Evolutionary conservation across 2,113 vertebrate genomes (phyloP), one percentile per base, ranked within the genome.

Genomic region (Petrocephalus microphthalmus): DNA sequence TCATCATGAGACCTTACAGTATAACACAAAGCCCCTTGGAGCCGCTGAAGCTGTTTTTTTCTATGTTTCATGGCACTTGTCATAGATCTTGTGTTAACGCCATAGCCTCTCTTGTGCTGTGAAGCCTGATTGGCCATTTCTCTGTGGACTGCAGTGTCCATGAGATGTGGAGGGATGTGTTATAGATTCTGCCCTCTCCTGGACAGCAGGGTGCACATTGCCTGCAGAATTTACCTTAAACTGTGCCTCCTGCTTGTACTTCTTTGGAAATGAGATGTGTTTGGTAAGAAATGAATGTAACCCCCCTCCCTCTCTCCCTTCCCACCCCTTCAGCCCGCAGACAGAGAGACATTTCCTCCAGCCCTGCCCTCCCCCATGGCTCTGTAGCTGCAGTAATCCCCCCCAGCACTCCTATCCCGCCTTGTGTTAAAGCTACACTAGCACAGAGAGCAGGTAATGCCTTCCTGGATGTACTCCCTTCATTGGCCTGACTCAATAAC

Each of bases 331-430:
- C 90, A 99, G 98, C 96, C 90, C 96, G 95, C 91, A 96, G 96
- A 94, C 97, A 97, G 97, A 96, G 96, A 91, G 96, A 90, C 92
- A 96, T 97, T 92, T 95, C 97, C 92, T 96, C 96, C 92, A 95
- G 95, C 88, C 93, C 96, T 90, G 95, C 95, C 33, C 95, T 96
- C 89, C 93, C 92, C 94, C 95, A 96, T 94, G 96, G 95, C 89
- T 96, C 96, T 88, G 95, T 97, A 89, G 94, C 95, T 5, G 97
- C 96, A 91, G 95, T 96, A 91, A 95, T 95, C 87, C 96, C 97
- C 91, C 95, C 97, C 94, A 94, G 93, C 92, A 42, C 88, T 1
- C 85, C 93, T 51, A 94, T 94, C 95, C 97, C 96, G 96, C 93
- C 95, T 93, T 96, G 95, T 93, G 96, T 95, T 93, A 96, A 97